Evolutionary conservation across 2,797 vertebrate species (phyloP).

Genomic region (Sebastes vulpes): DNA sequence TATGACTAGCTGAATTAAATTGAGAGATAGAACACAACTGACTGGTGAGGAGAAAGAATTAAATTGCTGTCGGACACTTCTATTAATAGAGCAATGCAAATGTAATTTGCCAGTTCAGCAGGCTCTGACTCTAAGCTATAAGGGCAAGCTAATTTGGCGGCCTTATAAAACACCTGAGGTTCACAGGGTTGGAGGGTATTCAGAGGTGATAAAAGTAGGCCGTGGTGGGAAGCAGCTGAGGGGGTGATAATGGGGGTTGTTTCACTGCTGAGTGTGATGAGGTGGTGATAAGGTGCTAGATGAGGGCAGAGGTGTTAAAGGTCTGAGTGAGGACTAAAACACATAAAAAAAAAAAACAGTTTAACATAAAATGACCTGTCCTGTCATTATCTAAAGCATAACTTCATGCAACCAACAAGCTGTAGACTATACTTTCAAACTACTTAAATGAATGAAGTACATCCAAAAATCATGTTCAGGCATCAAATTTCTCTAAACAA

Average conservation of each 20-base stretch:
- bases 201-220: constrained; percentile 36
- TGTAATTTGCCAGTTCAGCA: constrained; percentile 86
- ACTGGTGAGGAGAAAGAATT: constrained; percentile 47
- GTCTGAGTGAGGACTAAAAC: not conserved
- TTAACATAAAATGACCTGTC: not conserved
- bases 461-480: not conserved
- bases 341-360: not conserved
- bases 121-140: constrained; percentile 68
- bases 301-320: constrained; percentile 43
- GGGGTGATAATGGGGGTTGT: constrained; percentile 36
- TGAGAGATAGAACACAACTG: constrained; percentile 13
- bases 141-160: constrained; percentile 77
- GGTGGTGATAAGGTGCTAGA: constrained; percentile 18
- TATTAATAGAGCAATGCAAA: constrained; percentile 78
- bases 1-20: constrained; percentile 32
- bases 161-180: constrained; percentile 69
- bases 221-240: not conserved
- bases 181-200: constrained; percentile 51
- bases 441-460: not conserved
- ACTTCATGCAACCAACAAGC: not conserved
- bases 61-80: constrained; percentile 74
- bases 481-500: not conserved
- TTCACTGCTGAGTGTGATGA: constrained; percentile 31
- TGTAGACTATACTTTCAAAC: not conserved
- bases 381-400: not conserved